A percentile compares a stretch with the other conserved stretches of the same genome.
Evolutionary conservation across 2,113 vertebrate species (phyloP).

Genomic region (Colinus virginianus): DNA sequence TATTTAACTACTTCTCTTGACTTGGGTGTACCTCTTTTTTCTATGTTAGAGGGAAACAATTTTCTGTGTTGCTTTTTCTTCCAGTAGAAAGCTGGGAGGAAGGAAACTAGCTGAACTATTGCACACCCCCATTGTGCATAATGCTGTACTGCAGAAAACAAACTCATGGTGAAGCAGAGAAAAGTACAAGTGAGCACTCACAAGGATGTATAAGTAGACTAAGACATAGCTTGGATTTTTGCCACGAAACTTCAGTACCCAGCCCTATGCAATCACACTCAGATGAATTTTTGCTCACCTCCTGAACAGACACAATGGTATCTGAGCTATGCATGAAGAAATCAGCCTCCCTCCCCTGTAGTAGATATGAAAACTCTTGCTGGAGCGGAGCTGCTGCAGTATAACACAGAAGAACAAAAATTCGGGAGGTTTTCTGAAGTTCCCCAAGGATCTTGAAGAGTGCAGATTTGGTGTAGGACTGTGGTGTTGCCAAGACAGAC

Average conservation of each 20-base stretch:
- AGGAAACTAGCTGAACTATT: neutral
- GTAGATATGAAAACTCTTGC: neutral
- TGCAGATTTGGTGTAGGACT: neutral
- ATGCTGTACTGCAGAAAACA: neutral
- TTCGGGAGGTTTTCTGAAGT: neutral
- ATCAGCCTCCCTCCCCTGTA: neutral
- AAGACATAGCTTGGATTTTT: neutral
- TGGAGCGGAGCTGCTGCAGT: neutral
- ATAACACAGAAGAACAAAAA: neutral
- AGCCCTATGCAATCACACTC: neutral
- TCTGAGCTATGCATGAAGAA: neutral
- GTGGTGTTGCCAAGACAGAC: neutral
- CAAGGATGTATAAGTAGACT: neutral
- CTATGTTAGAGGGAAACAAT: neutral
- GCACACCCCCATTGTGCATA: neutral
- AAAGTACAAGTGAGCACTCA: neutral
- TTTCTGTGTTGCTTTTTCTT: neutral
- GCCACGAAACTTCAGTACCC: neutral
- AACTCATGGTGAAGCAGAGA: neutral
- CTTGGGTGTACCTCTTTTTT: neutral
- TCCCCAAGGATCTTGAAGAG: neutral
- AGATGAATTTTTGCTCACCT: rapidly evolving
- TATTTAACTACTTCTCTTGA: neutral
- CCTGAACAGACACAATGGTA: neutral
- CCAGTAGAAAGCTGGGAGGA: neutral